Evolutionary conservation across 2,113 vertebrate species (phyloP), one percentile per base, ranked within the genome.

Genomic region (Phrynosoma platyrhinos): DNA sequence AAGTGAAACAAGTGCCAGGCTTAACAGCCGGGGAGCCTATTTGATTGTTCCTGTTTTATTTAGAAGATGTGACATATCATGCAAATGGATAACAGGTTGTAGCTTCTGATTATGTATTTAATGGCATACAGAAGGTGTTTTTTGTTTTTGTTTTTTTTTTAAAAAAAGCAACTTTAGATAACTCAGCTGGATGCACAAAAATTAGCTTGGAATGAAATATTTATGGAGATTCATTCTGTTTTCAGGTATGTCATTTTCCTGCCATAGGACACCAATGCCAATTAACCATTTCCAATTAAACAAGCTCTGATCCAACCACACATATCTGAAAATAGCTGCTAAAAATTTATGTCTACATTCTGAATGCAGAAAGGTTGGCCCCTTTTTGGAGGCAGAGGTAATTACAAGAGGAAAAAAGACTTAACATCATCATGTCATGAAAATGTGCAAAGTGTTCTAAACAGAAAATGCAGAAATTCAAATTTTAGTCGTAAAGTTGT

Each of bases 121-220:
- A 93, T 87, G 90, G 85, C 84, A 78, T 88, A 88, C 72, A 92
- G 93, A 94, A 85, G 76, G 55, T 42, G 7, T 55, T 12, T 74
- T 27, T 62, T 36, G 36, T 66, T 62, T 74, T 55, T 12, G 58
- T 27, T 62, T 36, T 1, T 66, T 62, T 74, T 76, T 64, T n/a
- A n/a, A 62, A 95, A 83, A 88, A 66, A 79, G 36, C 23, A 80
- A 4, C 86, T 95, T 95, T 91, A 90, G 95, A 94, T 84, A 94
- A 89, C 87, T 95, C 92, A 86, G 93, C 92, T 94, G 94, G 94
- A 96, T 96, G 90, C 92, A 91, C 21, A 84, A 87, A 91, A 94
- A 95, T 95, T 93, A 97, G 82, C 94, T 95, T 80, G 76, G 91
- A 94, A 90, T 95, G 94, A 96, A 96, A 95, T 95, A 96, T 96